phyloP scores from a whole-genome alignment of 2,797 vertebrate genomes.

The Enteromius argenteus region DNA sequence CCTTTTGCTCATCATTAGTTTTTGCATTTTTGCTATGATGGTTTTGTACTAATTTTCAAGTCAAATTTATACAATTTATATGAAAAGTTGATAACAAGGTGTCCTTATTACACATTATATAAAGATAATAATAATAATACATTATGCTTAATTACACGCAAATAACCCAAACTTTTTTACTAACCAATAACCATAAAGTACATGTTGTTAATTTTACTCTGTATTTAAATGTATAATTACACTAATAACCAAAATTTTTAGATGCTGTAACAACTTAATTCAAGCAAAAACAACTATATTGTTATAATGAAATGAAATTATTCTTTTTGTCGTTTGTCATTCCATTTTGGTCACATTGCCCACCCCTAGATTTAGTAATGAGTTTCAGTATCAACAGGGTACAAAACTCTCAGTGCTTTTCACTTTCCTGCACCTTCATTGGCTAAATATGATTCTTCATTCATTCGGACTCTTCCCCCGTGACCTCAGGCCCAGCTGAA shows the following conservation, averaged over 20 bases:
- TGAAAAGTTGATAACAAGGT: no score
- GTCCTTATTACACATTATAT: no score
- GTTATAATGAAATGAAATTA: not conserved
- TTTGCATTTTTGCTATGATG: not conserved
- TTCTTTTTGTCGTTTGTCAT: not conserved
- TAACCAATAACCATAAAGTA: no score
- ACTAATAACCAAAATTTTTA: no score
- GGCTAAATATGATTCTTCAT: not conserved
- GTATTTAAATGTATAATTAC: no score
- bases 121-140: no score
- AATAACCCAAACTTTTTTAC: no score
- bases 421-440: no score
- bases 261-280: not conserved
- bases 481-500: constrained; percentile 82
- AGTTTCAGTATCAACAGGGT: not conserved
- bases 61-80: no score
- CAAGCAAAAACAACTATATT: not conserved
- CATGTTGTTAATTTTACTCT: no score
- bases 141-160: no score
- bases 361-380: not conserved
- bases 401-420: not conserved
- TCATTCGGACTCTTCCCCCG: not conserved
- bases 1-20: not conserved
- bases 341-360: not conserved
- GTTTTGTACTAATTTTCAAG: not conserved